A percentile compares a stretch with the other conserved stretches of the same genome.
phyloP scores from a whole-genome alignment of 2,888 invertebrate species.

The Auanema sp. region DNA sequence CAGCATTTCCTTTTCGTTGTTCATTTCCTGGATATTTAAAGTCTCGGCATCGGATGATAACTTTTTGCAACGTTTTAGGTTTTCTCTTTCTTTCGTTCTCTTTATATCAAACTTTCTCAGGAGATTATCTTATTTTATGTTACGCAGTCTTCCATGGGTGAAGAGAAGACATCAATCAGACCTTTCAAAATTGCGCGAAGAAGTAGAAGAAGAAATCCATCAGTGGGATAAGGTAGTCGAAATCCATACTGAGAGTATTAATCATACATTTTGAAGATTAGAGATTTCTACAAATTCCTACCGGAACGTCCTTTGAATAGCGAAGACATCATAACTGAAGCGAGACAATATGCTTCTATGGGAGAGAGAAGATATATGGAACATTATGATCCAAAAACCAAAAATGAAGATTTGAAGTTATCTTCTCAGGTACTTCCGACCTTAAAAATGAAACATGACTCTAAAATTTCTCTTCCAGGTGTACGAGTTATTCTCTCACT shows the following conservation, averaged over 20 bases:
- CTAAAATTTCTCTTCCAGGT: slow-evolving; percentile 68
- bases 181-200: slow-evolving; percentile 31
- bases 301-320: slow-evolving; percentile 71
- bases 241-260: background rate
- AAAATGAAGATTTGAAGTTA: slow-evolving; percentile 27
- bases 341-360: slow-evolving; percentile 66
- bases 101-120: slow-evolving; percentile 10
- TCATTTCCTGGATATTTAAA: background rate
- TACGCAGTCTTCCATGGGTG: slow-evolving; percentile 40
- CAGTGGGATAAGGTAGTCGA: slow-evolving; percentile 29
- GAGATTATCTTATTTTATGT: slow-evolving; percentile 16
- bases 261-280: slow-evolving; percentile 17
- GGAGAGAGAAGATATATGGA: slow-evolving; percentile 33
- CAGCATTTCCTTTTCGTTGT: background rate
- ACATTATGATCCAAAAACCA: slow-evolving; percentile 34
- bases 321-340: slow-evolving; percentile 74
- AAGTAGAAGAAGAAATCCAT: slow-evolving; percentile 48
- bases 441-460: background rate
- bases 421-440: slow-evolving; percentile 25
- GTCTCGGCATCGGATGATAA: background rate
- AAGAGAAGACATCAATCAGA: slow-evolving; percentile 29
- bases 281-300: slow-evolving; percentile 58
- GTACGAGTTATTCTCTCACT: slow-evolving; percentile 84
- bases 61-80: background rate
- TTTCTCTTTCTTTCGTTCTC: background rate